Conservation (phyloP, 64 coral and sea anemone species). For the Dendronephthya gigantea region DNA sequence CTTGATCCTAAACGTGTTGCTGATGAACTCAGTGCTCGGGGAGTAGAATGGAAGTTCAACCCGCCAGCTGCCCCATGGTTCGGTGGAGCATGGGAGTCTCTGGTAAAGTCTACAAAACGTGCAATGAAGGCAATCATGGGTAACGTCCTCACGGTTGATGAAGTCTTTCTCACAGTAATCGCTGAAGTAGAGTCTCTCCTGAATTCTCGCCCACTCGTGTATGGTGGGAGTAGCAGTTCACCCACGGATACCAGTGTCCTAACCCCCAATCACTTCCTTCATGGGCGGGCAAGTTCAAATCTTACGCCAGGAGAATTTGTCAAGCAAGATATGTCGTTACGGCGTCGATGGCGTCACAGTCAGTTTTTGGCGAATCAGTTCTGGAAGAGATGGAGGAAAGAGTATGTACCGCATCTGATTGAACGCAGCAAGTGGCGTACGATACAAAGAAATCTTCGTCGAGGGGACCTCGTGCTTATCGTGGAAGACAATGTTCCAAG, state of each 20-base stretch:
- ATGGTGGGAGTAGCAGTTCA: background rate
- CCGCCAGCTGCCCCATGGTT: too few relatives aligned
- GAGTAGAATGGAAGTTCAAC: too few relatives aligned
- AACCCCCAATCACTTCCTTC: background rate
- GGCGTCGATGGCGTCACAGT: conserved; percentile 29
- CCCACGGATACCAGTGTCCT: background rate
- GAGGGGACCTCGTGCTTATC: background rate
- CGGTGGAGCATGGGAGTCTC: too few relatives aligned
- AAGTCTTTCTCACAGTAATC: background rate
- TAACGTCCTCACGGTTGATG: background rate
- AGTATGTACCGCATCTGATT: background rate
- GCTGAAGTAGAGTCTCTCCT: background rate
- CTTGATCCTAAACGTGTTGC: too few relatives aligned
- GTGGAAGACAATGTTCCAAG: background rate
- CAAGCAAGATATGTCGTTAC: conserved; percentile 17
- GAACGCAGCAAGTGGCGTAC: background rate
- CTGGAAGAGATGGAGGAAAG: background rate
- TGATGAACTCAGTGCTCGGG: too few relatives aligned
- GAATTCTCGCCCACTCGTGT: background rate
- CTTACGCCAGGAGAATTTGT: background rate
- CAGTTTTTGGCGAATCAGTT: conserved; percentile 24
- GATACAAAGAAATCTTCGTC: background rate
- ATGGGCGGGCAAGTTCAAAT: background rate
- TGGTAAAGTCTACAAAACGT: too few relatives aligned
- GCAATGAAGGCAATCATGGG: too few relatives aligned